These are phyloP conservation scores for Parascotia fuliginaria DNA, from an alignment of 2,888 invertebrate species.

Conservation along the genomic window DNA sequence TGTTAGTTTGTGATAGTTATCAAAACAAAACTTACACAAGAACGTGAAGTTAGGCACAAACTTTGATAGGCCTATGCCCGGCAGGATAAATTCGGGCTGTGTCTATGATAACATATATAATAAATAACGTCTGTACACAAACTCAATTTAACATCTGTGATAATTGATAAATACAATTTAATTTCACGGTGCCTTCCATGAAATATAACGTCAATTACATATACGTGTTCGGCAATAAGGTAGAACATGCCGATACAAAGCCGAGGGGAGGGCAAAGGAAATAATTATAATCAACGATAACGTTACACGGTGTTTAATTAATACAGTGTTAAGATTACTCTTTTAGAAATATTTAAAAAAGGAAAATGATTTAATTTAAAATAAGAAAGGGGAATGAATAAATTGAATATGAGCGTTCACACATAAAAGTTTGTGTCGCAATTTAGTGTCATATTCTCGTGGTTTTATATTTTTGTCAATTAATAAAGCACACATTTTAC, in stretches of 20 bases:
- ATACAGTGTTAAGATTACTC: slow-evolving; percentile 25
- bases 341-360: slow-evolving; percentile 15
- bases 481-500: no score
- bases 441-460: no score
- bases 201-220: slow-evolving; percentile 4
- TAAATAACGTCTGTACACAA: neutral
- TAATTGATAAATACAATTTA: neutral
- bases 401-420: no score
- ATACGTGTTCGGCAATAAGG: slow-evolving; percentile 8
- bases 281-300: slow-evolving; percentile 33
- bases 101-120: no score
- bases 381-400: no score
- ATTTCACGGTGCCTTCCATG: neutral
- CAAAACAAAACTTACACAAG: no score
- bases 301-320: slow-evolving; percentile 34
- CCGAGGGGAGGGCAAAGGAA: slow-evolving; percentile 8
- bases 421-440: no score
- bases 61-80: no score
- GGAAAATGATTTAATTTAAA: slow-evolving; percentile 7
- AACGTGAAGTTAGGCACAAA: no score
- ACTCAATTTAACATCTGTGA: neutral
- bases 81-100: no score
- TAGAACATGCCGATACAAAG: slow-evolving; percentile 27
- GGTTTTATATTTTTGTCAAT: no score
- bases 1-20: no score